Evolutionary conservation across 2,113 vertebrate species (phyloP), one percentile per base, ranked within the genome.

Genomic region (Uria aalge): DNA sequence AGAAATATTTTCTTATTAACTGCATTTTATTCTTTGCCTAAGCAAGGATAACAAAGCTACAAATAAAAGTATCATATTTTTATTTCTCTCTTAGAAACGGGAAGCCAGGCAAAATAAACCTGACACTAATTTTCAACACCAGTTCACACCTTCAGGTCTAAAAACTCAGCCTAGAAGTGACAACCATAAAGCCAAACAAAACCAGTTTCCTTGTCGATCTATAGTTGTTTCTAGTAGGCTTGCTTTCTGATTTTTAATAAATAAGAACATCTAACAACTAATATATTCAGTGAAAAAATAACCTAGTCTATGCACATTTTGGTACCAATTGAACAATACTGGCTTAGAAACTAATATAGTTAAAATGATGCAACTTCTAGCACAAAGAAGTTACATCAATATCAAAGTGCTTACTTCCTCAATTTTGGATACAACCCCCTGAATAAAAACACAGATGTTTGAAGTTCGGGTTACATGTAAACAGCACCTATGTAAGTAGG

Each of bases 371-470:
- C 41, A 91, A 76, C 50, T 78, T 85, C 29, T 76, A 57, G 48
- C n/a, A 48, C 32, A 75, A 63, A 75, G 48, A 67, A 5, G 6
- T 75, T 76, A 38, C 47, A 62, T 68, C 77, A 64, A 14, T 50
- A 79, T 53, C 62, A 78, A 90, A 95, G 92, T 94, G 89, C 91
- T 89, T 86, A 73, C 75, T 80, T 87, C 57, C 53, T 92, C 56
- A 30, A 0, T 76, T 89, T 88, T 82, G 84, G 32, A 47, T 48
- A 72, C 32, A 78, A n/a, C 9, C 30, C 52, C 72, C 73, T 60
- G 75, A 73, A 73, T 38, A 73, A 82, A 78, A 78, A 75, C 14
- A 43, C 30, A 93, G 45, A 36, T 27, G 4, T 34, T 13, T 74
- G 75, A 64, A 66, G 62, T 66, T 38, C 59, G 55, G 47, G 52